These are phyloP conservation scores for Dynastes maya DNA, from an alignment of 2,888 invertebrate genomes.

Conservation along the genomic window DNA sequence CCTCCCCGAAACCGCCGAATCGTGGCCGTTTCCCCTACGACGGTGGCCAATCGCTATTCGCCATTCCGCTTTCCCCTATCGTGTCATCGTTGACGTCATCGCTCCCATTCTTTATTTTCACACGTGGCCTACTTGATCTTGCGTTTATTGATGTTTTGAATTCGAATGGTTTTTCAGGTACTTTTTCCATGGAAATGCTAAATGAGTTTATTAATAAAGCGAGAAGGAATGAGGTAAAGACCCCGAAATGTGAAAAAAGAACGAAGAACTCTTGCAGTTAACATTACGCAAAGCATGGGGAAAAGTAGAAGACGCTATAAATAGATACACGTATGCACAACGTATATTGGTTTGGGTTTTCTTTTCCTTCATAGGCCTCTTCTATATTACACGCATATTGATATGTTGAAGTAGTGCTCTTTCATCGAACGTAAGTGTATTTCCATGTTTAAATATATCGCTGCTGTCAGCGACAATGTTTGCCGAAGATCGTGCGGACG, in stretches of 20 bases:
- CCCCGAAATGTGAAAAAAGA: neutral
- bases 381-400: conserved; percentile 17
- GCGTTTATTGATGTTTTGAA: conserved; percentile 63
- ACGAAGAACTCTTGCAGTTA: conserved; percentile 14
- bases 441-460: conserved; percentile 44
- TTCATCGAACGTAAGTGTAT: conserved; percentile 35
- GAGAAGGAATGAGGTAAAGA: neutral
- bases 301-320: conserved; percentile 38
- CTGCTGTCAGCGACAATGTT: conserved; percentile 21
- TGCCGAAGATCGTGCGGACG: conserved; percentile 8
- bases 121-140: conserved; percentile 64
- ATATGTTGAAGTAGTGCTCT: conserved; percentile 29
- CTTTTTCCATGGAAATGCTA: conserved; percentile 29
- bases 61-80: conserved; percentile 58
- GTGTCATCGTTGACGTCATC: conserved; percentile 64
- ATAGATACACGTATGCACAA: neutral
- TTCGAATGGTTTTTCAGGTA: conserved; percentile 44
- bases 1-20: conserved; percentile 30
- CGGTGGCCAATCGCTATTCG: conserved; percentile 54
- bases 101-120: conserved; percentile 63
- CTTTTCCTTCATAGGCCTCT: conserved; percentile 5
- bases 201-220: conserved; percentile 43
- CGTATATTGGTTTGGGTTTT: neutral
- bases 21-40: conserved; percentile 31
- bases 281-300: neutral